Evolutionary conservation across 2,113 vertebrate species (phyloP).

Genomic region (Toxotes chatareus): DNA sequence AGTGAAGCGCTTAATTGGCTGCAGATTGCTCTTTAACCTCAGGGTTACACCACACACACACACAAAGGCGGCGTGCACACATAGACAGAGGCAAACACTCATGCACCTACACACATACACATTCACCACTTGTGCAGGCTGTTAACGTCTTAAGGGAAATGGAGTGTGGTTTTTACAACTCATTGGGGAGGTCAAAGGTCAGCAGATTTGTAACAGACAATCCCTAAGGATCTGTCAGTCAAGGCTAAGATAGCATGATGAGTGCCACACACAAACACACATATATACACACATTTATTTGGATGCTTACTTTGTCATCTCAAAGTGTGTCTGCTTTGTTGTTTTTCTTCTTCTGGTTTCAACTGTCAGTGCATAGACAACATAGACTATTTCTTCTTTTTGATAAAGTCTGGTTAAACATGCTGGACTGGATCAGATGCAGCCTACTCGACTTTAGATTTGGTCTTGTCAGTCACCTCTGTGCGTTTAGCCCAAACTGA

Average conservation of each 20-base stretch:
- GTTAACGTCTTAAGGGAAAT: slow-evolving; percentile 83
- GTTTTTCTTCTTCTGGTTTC: neutral
- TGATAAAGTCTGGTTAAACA: slow-evolving; percentile 8
- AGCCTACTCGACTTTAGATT: slow-evolving; percentile 4
- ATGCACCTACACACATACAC: slow-evolving; percentile 9
- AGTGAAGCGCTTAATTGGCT: slow-evolving; percentile 85
- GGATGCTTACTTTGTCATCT: slow-evolving; percentile 20
- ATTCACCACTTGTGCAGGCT: slow-evolving; percentile 60
- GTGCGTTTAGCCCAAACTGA: slow-evolving; percentile 23
- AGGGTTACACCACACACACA: slow-evolving; percentile 68
- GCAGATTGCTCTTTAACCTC: slow-evolving; percentile 86
- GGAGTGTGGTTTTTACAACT: slow-evolving; percentile 83
- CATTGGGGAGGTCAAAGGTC: slow-evolving; percentile 79
- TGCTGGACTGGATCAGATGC: neutral
- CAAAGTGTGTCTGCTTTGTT: neutral
- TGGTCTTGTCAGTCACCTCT: slow-evolving; percentile 21
- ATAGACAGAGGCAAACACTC: slow-evolving; percentile 16
- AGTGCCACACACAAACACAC: slow-evolving; percentile 10
- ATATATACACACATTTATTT: neutral
- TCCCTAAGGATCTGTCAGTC: slow-evolving; percentile 75
- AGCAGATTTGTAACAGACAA: slow-evolving; percentile 78
- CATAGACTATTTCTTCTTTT: neutral
- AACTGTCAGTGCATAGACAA: neutral
- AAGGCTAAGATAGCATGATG: slow-evolving; percentile 53
- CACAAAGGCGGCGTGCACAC: slow-evolving; percentile 3